Evolutionary conservation across 1,140 invertebrate genomes (phyloP), one percentile per base, ranked within the genome.

Genomic region (Nautilus pompilius): DNA sequence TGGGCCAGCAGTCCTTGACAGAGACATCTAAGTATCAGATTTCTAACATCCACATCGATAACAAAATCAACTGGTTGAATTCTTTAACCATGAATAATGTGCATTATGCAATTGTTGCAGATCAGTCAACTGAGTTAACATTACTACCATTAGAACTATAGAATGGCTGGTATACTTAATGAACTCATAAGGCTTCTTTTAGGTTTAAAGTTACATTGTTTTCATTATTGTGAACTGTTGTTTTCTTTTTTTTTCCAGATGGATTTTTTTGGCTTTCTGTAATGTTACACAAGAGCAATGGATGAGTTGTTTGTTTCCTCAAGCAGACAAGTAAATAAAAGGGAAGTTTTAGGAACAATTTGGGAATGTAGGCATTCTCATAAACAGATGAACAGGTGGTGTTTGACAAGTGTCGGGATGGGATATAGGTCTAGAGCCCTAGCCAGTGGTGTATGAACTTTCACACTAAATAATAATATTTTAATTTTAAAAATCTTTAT

Each of bases 41-140:
- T 5, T 32, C 33, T 8, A 63, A 69, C 20, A 68, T 75, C 34
- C 30, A 62, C 22, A 76, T 76, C 61, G 41, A 63, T 5, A 58
- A 62, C 6, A 80, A 80, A 54, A 68, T 80, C n/a, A 80, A 80
- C 61, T 78, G 78, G 76, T 64, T 80, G 66, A 71, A 69, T 32
- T 66, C 70, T 55, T 72, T 72, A 45, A 28, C 30, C 28, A 29
- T 58, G 3, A 62, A 66, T 29, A 72, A 60, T 13, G 48, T 63
- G 2, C 55, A 58, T 45, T 68, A 63, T 63, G 46, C 77, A 17
- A 64, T 63, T 34, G 65, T 78, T 10, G 78, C 74, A 30, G 75
- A 80, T 71, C 73, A 78, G 32, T 70, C 72, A 4, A 30, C 65
- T 24, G 64, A 72, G 20, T 56, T 79, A 1, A 69, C 72, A 53